phyloP scores from a whole-genome alignment of 2,113 vertebrate species.

The Aepyceros melampus region DNA sequence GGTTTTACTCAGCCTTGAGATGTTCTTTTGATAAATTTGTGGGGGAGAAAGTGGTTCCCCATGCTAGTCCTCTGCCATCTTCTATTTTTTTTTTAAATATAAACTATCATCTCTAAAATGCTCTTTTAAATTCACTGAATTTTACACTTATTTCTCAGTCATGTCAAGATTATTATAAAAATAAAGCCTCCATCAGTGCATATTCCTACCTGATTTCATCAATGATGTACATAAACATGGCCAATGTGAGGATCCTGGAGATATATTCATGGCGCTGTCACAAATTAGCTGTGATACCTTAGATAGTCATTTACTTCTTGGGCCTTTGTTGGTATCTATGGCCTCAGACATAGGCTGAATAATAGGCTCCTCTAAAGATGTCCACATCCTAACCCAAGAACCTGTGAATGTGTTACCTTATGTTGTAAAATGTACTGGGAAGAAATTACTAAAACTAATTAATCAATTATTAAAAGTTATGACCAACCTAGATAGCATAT shows the following conservation, averaged over 20 bases:
- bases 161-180: slow-evolving; percentile 19
- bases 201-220: neutral
- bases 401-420: neutral
- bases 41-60: too few relatives aligned
- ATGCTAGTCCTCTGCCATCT: too few relatives aligned
- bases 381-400: neutral
- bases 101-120: neutral
- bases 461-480: neutral
- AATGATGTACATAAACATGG: neutral
- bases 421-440: neutral
- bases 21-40: too few relatives aligned
- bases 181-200: neutral
- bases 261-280: neutral
- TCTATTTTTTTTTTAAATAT: too few relatives aligned
- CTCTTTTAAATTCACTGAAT: neutral
- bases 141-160: neutral
- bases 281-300: too few relatives aligned
- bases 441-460: neutral
- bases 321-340: neutral
- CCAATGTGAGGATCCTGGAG: neutral
- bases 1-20: too few relatives aligned
- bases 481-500: too few relatives aligned
- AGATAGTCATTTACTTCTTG: neutral
- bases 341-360: neutral
- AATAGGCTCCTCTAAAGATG: neutral